phyloP scores from a whole-genome alignment of 2,888 invertebrate genomes.

The Epistrophe eligans region DNA sequence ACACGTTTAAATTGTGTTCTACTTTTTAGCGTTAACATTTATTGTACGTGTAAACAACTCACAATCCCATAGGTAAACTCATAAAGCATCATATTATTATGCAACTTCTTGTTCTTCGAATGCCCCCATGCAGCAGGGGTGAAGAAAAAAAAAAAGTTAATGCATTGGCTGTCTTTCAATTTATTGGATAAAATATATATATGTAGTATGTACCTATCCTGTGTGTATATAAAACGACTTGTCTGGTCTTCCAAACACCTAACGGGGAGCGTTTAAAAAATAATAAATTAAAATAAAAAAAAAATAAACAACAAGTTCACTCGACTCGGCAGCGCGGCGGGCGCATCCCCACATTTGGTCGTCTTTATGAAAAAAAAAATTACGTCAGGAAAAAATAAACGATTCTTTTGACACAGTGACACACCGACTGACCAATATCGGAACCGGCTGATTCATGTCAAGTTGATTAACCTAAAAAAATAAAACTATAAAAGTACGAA shows the following conservation, averaged over 20 bases:
- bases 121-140: slow-evolving; percentile 15
- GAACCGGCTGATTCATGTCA: slow-evolving; percentile 52
- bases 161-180: slow-evolving; percentile 36
- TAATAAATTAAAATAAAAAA: not conserved
- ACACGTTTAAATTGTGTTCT: slow-evolving; percentile 40
- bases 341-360: not conserved
- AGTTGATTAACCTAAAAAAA: slow-evolving; percentile 68
- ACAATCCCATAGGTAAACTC: slow-evolving; percentile 36
- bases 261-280: slow-evolving; percentile 21
- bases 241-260: slow-evolving; percentile 42
- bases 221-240: slow-evolving; percentile 18
- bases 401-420: slow-evolving; percentile 60
- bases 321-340: not conserved
- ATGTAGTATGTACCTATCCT: no score
- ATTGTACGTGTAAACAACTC: slow-evolving; percentile 44
- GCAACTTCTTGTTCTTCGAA: slow-evolving; percentile 35
- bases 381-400: slow-evolving; percentile 38
- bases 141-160: slow-evolving; percentile 18
- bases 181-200: not conserved
- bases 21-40: slow-evolving; percentile 53
- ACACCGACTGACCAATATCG: slow-evolving; percentile 39
- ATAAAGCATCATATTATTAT: slow-evolving; percentile 49
- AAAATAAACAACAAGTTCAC: slow-evolving; percentile 10
- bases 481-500: slow-evolving; percentile 25
- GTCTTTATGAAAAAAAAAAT: slow-evolving; percentile 5